phyloP scores from a whole-genome alignment of 2,888 invertebrate genomes.

The Conomelus anceps region DNA sequence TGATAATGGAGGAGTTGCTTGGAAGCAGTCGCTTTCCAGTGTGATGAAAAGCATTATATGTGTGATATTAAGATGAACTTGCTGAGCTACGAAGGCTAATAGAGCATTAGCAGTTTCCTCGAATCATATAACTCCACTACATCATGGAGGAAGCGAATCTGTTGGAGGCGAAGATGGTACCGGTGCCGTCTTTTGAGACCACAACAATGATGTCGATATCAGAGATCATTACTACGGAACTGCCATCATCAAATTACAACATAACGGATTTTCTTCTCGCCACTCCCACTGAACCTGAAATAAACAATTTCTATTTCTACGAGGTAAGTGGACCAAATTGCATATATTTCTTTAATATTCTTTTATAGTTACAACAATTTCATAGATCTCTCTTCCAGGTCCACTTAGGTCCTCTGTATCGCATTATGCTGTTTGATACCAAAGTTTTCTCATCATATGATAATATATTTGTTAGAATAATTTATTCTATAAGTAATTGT shows the following conservation, averaged over 20 bases:
- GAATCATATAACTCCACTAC: not conserved
- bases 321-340: constrained; percentile 39
- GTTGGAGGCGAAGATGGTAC: not conserved
- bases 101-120: not conserved
- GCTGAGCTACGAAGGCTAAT: not conserved
- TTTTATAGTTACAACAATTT: not conserved
- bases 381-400: not conserved
- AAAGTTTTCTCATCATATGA: not conserved
- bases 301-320: constrained; percentile 46
- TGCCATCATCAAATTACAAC: not conserved
- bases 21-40: not conserved
- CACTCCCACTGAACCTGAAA: constrained; percentile 33
- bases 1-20: not conserved
- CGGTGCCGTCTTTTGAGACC: not conserved
- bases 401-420: not conserved
- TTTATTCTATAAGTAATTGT: no score
- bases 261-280: constrained; percentile 9
- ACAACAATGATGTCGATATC: not conserved
- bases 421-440: not conserved
- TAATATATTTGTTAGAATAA: no score
- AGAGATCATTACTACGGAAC: not conserved
- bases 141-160: not conserved
- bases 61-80: not conserved
- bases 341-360: not conserved
- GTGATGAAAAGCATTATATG: not conserved